Base-by-base conservation (phyloP, 2,888 invertebrate species). In the Latrodectus elegans region DNA sequence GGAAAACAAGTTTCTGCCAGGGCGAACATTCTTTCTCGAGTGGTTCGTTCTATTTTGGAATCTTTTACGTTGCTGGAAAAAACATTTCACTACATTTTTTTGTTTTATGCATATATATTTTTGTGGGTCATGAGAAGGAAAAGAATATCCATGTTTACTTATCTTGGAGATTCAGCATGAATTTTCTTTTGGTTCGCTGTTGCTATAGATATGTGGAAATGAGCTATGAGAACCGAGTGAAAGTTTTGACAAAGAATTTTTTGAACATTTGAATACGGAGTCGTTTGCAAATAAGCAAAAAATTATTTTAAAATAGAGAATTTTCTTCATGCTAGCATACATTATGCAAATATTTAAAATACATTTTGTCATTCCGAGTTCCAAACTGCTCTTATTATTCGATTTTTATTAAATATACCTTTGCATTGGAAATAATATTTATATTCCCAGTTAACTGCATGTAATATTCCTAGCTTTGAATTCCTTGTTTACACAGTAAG, bases 1-100 rank as follows among this genome's bases (percentile, higher is more conserved):
- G 74, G 4, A 74, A 65, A 65, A 77, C 68, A 77, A 53, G n/a
- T 26, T 52, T 26, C 67, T 53, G 17, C 22, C 60, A 38, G 15
- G 55, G 64, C 10, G 51, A 70, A 51, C 73, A 11, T 51, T 67
- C 73, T 81, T 67, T 11, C 15, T 60, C n/a, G 10, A 60, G n/a
- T 60, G 60, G 55, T 60, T 8, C n/a, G 60, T 60, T n/a, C 60
- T 60, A 60, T 60, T 60, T 60, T 60, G 14, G 60, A 60, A n/a
- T 60, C 60, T 60, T 60, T 60, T 60, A 60, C 60, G 60, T 2
- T 38, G 38, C 60, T n/a, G n/a, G 60, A 60, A 8, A 60, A 60
- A 15, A 3, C n/a, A 15, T 55, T 60, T 60, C 60, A n/a, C 10
- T 60, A 14, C 60, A 10, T 38, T 38, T 38, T 60, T 60, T n/a